A percentile compares a stretch with the other conserved stretches of the same genome.
Evolutionary conservation across 2,888 invertebrate species (phyloP).

Genomic region (Plagodis pulveraria): DNA sequence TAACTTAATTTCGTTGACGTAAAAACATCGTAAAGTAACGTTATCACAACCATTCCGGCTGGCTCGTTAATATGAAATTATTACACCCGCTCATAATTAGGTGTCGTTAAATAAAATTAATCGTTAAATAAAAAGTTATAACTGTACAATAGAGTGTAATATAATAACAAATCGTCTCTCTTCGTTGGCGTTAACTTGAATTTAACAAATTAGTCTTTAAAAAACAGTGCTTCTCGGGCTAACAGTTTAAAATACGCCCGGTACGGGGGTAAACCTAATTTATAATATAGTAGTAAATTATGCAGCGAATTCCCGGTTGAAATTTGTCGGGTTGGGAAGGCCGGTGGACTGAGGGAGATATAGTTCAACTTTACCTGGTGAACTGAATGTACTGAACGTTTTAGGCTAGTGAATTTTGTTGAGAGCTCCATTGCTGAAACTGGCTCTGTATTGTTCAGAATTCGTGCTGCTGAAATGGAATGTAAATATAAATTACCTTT

Average conservation of each 20-base stretch:
- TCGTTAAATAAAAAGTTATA: constrained; percentile 40
- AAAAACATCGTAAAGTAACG: constrained; percentile 37
- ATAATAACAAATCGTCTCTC: constrained; percentile 44
- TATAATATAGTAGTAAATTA: constrained; percentile 68
- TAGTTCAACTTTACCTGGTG: constrained; percentile 43
- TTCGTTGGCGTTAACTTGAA: constrained; percentile 49
- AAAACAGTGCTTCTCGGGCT: constrained; percentile 51
- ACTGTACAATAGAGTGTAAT: constrained; percentile 40
- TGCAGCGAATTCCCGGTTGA: constrained; percentile 62
- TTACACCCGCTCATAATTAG: constrained; percentile 34
- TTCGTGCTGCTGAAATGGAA: background rate
- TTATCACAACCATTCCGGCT: constrained; percentile 35
- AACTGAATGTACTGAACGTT: constrained; percentile 11
- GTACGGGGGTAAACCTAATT: constrained; percentile 57
- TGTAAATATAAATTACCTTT: background rate
- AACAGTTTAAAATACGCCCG: constrained; percentile 60
- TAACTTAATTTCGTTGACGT: constrained; percentile 31
- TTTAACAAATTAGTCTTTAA: constrained; percentile 59
- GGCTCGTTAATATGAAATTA: constrained; percentile 38
- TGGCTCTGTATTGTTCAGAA: constrained; percentile 1
- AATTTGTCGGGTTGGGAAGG: constrained; percentile 58
- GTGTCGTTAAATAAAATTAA: constrained; percentile 43
- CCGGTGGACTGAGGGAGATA: constrained; percentile 41
- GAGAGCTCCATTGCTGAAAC: constrained; percentile 6
- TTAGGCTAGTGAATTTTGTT: constrained; percentile 7